Conservation (phyloP, 2,113 vertebrate species). For the Spermophilus dauricus region DNA sequence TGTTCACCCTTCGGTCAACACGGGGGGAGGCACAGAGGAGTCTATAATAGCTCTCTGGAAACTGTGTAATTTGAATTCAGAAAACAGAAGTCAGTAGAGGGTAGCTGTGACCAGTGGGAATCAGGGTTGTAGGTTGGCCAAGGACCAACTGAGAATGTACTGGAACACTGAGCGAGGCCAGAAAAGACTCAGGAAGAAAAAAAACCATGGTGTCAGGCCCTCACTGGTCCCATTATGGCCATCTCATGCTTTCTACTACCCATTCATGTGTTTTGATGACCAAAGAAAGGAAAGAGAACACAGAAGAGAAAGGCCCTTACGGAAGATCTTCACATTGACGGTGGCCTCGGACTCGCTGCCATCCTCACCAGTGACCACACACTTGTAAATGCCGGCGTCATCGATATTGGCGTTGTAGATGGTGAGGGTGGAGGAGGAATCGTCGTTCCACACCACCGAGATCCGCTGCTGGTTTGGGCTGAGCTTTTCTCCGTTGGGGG, state of each 20-base stretch:
- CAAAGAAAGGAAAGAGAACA: not conserved
- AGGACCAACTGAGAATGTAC: not conserved
- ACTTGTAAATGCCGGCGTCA: constrained; percentile 97
- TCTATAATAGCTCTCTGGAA: not conserved
- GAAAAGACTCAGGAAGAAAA: not conserved
- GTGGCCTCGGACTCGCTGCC: constrained; percentile 95
- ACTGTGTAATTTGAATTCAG: not conserved
- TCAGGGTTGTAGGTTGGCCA: not conserved
- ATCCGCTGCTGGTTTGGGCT: constrained; percentile 94
- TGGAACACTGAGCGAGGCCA: not conserved
- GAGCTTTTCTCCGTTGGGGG: constrained; percentile 95
- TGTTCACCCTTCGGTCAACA: not conserved
- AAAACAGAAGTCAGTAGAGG: not conserved
- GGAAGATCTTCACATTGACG: constrained; percentile 97
- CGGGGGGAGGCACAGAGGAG: not conserved
- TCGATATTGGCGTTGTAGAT: constrained; percentile 96
- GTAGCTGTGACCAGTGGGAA: not conserved
- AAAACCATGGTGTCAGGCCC: not conserved
- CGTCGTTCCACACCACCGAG: constrained; percentile 94
- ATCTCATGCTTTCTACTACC: not conserved
- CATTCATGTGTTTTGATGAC: not conserved
- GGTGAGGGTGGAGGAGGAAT: constrained; percentile 95
- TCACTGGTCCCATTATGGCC: not conserved
- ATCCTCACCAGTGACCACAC: constrained; percentile 91
- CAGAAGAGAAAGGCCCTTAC: constrained; percentile 87